Conservation (phyloP, 2,113 vertebrate species). For the Irena cyanogastra region DNA sequence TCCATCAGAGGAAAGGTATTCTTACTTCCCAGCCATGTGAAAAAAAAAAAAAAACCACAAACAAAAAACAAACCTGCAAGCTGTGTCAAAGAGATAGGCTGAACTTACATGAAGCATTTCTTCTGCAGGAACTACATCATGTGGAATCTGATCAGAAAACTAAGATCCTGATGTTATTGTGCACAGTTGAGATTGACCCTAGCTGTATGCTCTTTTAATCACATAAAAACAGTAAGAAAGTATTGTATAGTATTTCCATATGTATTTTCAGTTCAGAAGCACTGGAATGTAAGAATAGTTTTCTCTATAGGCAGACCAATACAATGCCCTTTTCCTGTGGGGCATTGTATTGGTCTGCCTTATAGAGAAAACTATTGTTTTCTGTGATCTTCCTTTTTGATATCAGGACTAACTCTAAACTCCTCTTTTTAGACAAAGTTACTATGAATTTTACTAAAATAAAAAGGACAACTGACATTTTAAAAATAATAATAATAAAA, state of each 20-base stretch:
- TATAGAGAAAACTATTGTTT: too few species aligned
- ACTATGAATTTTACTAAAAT: background rate
- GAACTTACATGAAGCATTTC: background rate
- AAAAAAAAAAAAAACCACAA: background rate
- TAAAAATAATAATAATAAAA: background rate
- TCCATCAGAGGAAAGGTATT: background rate
- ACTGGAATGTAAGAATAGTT: background rate
- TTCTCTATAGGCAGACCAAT: background rate
- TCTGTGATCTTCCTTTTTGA: background rate
- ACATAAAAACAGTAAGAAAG: background rate
- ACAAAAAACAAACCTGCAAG: background rate
- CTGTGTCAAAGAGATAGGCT: background rate
- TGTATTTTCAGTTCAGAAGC: background rate
- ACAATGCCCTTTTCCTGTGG: background rate
- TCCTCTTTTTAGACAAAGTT: background rate
- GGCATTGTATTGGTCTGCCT: too few species aligned
- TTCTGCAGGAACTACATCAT: background rate
- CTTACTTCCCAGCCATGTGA: background rate
- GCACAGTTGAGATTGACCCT: background rate
- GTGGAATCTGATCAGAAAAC: background rate
- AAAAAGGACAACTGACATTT: background rate
- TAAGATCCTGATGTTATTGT: background rate
- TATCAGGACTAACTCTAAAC: background rate
- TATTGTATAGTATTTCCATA: background rate
- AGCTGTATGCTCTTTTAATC: background rate